Percentiles rank a stretch among this genome's conserved stretches.
These are phyloP conservation scores for Harpagoxenus sublaevis DNA, from an alignment of 2,888 invertebrate species.

Conservation along the genomic window DNA sequence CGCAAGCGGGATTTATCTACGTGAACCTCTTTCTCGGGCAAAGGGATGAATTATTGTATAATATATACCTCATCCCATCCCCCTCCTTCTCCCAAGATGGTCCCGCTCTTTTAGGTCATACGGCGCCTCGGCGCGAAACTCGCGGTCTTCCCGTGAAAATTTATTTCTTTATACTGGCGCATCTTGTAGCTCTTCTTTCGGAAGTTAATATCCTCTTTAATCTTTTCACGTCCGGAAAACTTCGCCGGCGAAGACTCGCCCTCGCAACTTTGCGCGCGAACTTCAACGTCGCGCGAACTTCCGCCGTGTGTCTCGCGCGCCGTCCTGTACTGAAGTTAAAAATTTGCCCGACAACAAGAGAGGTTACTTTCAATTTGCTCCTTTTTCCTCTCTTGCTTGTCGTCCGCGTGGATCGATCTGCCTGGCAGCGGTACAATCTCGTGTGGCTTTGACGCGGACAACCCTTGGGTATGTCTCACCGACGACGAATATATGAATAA, in stretches of 20 bases:
- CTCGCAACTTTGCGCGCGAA: slow-evolving; percentile 44
- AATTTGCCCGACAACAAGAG: slow-evolving; percentile 51
- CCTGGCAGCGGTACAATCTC: slow-evolving; percentile 29
- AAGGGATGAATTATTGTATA: slow-evolving; percentile 72
- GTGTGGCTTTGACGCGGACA: slow-evolving; percentile 52
- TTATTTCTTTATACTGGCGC: slow-evolving; percentile 52
- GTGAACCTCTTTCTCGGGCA: slow-evolving; percentile 56
- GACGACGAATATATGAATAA: slow-evolving; percentile 70
- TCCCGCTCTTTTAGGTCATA: slow-evolving; percentile 64
- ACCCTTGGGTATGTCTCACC: slow-evolving; percentile 57
- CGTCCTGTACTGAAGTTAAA: slow-evolving; percentile 45
- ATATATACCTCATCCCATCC: slow-evolving; percentile 44
- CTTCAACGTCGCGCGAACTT: slow-evolving; percentile 46
- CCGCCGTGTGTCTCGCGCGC: slow-evolving; percentile 46
- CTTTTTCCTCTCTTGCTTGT: slow-evolving; percentile 26
- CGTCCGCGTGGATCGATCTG: slow-evolving; percentile 21
- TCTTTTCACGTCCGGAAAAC: slow-evolving; percentile 43
- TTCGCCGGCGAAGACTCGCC: slow-evolving; percentile 32
- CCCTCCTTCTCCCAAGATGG: slow-evolving; percentile 32
- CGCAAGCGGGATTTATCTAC: slow-evolving; percentile 78
- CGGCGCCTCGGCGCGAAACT: slow-evolving; percentile 24
- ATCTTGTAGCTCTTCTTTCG: slow-evolving; percentile 51
- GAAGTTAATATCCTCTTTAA: slow-evolving; percentile 53
- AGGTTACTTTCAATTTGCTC: slow-evolving; percentile 49
- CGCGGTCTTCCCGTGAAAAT: slow-evolving; percentile 20